Percentiles rank a stretch among this genome's conserved stretches.
Evolutionary conservation across 2,888 invertebrate genomes (phyloP).

Genomic region (Calameuta pallipes): DNA sequence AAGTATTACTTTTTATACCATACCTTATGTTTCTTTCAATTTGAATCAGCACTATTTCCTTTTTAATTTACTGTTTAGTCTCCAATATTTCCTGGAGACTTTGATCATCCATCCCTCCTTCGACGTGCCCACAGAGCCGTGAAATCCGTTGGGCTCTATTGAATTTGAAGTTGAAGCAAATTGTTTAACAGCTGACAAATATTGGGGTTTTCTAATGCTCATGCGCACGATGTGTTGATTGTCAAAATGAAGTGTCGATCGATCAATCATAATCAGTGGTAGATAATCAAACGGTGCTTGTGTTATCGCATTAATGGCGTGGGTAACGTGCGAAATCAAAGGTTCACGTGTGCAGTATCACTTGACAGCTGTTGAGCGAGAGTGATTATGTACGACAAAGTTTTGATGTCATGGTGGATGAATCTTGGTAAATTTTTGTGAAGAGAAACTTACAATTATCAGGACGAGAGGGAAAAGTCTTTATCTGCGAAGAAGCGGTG

Average conservation of each 20-base stretch:
- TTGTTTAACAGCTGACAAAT: neutral
- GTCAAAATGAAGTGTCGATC: neutral
- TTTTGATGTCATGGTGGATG: slow-evolving; percentile 20
- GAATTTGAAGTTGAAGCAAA: neutral
- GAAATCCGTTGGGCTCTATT: neutral
- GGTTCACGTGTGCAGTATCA: slow-evolving; percentile 9
- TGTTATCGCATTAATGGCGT: neutral
- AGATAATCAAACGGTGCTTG: neutral
- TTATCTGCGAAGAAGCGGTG: neutral
- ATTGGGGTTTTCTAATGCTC: neutral
- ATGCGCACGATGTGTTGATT: neutral
- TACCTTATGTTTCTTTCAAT: neutral
- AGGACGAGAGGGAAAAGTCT: neutral
- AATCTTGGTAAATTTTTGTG: neutral
- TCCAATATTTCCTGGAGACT: neutral
- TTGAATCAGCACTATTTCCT: neutral
- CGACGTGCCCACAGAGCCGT: neutral
- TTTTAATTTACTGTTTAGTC: neutral
- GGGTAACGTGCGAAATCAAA: neutral
- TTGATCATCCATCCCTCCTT: neutral
- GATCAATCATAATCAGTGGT: neutral
- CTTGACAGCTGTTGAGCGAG: slow-evolving; percentile 31
- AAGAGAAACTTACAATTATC: neutral
- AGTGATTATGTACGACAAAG: slow-evolving; percentile 23
- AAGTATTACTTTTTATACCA: neutral